Base-by-base conservation (phyloP, 2,888 invertebrate species). In the Euzophera pinguis region DNA sequence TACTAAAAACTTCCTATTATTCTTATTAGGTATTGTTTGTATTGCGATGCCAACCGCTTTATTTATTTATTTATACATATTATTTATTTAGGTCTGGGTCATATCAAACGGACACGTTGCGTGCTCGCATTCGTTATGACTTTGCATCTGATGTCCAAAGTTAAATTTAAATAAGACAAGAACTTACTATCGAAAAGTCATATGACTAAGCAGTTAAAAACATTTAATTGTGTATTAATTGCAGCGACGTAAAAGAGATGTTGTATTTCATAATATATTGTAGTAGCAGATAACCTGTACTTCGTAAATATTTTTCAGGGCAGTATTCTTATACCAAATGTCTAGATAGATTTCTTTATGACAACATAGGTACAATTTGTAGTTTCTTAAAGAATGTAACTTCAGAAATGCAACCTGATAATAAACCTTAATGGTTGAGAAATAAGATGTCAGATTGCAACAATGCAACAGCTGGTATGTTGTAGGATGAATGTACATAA, bases 271-370 rank as follows among this genome's bases (percentile, higher is more conserved):
- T 45, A 45, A 32, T 45, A 32, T 32, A 13, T 12, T 43, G 27
- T 32, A 45, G 16, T 45, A 45, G 14, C 14, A 14, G n/a, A n/a
- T 12, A 45, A 45, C 32, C 34, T 32, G 45, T 32, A 16, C 32
- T 45, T 45, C 45, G 14, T 32, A 45, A 45, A 45, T 64, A 66
- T 69, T 69, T 63, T 77, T 78, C 80, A 73, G 78, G 79, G 73
- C 87, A 88, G 88, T 88, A 87, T 87, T 87, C 67, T 75, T 65
- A 80, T 82, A 85, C 86, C 88, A 86, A 88, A 88, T 81, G 78
- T 68, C 70, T 84, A 80, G 69, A 79, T 79, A 80, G 69, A 76
- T 73, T 69, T 75, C 64, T 76, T 69, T 71, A 72, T 68, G 64
- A 68, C 70, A 71, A 73, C 71, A 65, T 72, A 72, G 65, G 55